A percentile compares a stretch with the other conserved stretches of the same genome.
Conservation (phyloP, 2,113 vertebrate genomes). For the Emydura subglobosa region DNA sequence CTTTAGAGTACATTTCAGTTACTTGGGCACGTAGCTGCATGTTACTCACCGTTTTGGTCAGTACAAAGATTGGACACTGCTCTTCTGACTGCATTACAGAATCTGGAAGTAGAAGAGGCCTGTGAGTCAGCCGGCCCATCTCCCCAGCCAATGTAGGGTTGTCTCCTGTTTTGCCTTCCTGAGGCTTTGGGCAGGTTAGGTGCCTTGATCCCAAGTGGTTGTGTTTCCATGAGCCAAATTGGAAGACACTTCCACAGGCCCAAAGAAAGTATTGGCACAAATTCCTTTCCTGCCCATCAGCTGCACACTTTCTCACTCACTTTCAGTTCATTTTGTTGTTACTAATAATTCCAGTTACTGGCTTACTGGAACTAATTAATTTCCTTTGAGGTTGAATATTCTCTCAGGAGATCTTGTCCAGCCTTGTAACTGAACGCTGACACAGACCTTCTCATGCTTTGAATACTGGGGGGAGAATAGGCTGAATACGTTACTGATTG, state of each 20-base stretch:
- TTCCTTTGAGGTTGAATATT: not conserved
- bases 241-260: not conserved
- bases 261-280: not conserved
- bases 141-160: not conserved
- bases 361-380: not conserved
- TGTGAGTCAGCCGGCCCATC: not conserved
- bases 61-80: not conserved
- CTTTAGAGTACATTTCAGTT: not conserved
- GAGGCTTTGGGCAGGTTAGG: not conserved
- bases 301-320: not conserved
- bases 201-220: not conserved
- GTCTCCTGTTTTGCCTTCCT: not conserved
- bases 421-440: not conserved
- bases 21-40: fast-evolving
- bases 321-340: not conserved
- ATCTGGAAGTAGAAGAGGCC: not conserved
- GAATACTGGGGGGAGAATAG: not conserved
- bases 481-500: not conserved
- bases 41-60: not conserved
- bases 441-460: not conserved
- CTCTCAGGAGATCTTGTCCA: not conserved
- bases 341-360: not conserved
- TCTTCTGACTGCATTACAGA: not conserved
- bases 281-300: not conserved
- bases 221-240: not conserved